These are phyloP conservation scores for Ceratotherium simum DNA, from an alignment of 2,113 vertebrate species.

Conservation along the genomic window DNA sequence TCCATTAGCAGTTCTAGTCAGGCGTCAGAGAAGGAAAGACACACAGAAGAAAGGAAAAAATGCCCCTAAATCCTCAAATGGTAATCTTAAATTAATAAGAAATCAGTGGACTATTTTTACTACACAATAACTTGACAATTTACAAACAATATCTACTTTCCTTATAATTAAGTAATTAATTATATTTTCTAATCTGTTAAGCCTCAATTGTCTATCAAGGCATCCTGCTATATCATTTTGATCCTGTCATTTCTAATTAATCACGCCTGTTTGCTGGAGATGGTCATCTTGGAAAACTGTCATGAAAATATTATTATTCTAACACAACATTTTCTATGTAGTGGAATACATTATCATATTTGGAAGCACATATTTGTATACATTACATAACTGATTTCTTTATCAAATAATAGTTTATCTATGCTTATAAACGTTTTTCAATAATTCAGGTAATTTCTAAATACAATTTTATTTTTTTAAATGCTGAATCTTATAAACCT, in stretches of 20 bases:
- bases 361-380: not conserved
- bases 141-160: slow-evolving; percentile 76
- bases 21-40: not conserved
- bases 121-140: slow-evolving; percentile 78
- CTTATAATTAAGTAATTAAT: slow-evolving; percentile 88
- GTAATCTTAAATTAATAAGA: not conserved
- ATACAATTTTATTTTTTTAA: not conserved
- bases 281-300: not conserved
- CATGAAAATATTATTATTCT: not conserved
- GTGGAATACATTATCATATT: not conserved
- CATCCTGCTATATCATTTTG: slow-evolving; percentile 85
- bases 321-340: not conserved
- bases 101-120: not conserved
- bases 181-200: slow-evolving; percentile 88
- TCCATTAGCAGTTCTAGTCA: not conserved
- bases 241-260: slow-evolving; percentile 88
- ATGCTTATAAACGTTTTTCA: not conserved
- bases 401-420: not conserved
- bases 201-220: slow-evolving; percentile 85
- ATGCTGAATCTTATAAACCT: not conserved
- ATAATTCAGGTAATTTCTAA: not conserved
- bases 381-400: not conserved
- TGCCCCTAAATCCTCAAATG: not conserved
- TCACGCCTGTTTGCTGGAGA: slow-evolving; percentile 56
- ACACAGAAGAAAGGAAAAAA: not conserved